Base-by-base conservation (phyloP, 92 coral and sea anemone genomes). In the Actinernus sp. region DNA sequence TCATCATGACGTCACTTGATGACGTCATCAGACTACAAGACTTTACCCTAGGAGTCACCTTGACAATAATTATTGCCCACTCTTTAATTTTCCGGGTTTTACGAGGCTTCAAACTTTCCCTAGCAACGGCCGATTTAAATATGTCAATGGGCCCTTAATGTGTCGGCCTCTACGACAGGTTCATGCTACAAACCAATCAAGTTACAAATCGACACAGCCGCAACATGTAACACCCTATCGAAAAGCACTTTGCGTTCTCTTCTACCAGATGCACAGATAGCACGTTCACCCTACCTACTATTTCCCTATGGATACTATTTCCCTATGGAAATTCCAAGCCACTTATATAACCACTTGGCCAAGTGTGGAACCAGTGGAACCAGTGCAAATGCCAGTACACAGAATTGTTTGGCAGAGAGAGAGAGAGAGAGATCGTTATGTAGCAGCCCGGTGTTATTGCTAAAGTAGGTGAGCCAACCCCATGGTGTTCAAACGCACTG, bases 121-220 rank as follows among this genome's bases (percentile, higher is more conserved):
- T n/a, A n/a, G n/a, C n/a, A n/a, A n/a, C n/a, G n/a, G n/a, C n/a
- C n/a, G n/a, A n/a, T n/a, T n/a, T n/a, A n/a, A n/a, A n/a, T n/a
- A n/a, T n/a, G n/a, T n/a, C n/a, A n/a, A n/a, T n/a, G n/a, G n/a
- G n/a, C n/a, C n/a, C n/a, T n/a, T n/a, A n/a, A n/a, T n/a, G n/a
- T n/a, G n/a, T n/a, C n/a, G n/a, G n/a, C n/a, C 87, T 81, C 56
- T 22, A 3, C 68, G 26, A 71, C 81, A 21, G 87, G 87, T 20
- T 63, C 68, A 6, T 21, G 28, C 24, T 71, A 71, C 79, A 46
- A 27, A 3, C 60, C 61, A 21, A 55, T 39, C 58, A 63, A 62
- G 61, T 73, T 65, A 20, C 83, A 74, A 58, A 82, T 66, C 73
- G 88, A 73, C 82, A 82, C 82, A 1, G 88, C 73, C 21, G 88